Evolutionary conservation across 92 coral and sea anemone species (phyloP).

Genomic region (Porites cylindrica): DNA sequence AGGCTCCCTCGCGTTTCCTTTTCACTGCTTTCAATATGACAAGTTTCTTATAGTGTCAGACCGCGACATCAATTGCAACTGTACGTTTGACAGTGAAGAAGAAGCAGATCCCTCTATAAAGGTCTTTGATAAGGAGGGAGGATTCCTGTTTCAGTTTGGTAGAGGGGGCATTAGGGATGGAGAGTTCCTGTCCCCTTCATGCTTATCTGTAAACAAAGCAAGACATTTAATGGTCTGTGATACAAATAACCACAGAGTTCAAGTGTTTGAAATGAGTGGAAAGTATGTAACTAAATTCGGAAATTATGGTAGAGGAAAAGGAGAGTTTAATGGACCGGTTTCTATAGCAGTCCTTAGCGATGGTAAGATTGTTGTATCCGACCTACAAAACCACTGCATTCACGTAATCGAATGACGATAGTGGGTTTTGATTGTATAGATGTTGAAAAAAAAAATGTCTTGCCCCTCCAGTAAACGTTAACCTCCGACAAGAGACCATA

Average conservation of each 20-base stretch:
- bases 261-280: not conserved
- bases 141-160: not conserved
- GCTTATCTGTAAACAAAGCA: slow-evolving; percentile 14
- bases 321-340: not conserved
- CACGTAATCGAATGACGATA: too few relatives aligned
- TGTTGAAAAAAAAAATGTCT: too few relatives aligned
- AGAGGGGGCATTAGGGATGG: slow-evolving; percentile 1
- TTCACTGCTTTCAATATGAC: slow-evolving; percentile 6
- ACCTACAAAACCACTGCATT: too few relatives aligned
- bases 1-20: not conserved
- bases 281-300: not conserved
- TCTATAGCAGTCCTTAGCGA: slow-evolving; percentile 12
- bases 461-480: too few relatives aligned
- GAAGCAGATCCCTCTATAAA: not conserved
- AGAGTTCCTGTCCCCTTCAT: not conserved
- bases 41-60: slow-evolving; percentile 9
- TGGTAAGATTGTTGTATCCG: slow-evolving; percentile 13
- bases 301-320: not conserved
- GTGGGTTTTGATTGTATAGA: too few relatives aligned
- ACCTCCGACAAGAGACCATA: too few relatives aligned
- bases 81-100: too few relatives aligned
- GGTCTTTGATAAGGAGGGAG: not conserved
- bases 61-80: too few relatives aligned
- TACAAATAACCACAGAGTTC: not conserved
- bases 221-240: slow-evolving; percentile 16